Percentiles rank a stretch among this genome's conserved stretches.
phyloP scores from a whole-genome alignment of 2,888 invertebrate genomes.

The Meteorus cinctellus region DNA sequence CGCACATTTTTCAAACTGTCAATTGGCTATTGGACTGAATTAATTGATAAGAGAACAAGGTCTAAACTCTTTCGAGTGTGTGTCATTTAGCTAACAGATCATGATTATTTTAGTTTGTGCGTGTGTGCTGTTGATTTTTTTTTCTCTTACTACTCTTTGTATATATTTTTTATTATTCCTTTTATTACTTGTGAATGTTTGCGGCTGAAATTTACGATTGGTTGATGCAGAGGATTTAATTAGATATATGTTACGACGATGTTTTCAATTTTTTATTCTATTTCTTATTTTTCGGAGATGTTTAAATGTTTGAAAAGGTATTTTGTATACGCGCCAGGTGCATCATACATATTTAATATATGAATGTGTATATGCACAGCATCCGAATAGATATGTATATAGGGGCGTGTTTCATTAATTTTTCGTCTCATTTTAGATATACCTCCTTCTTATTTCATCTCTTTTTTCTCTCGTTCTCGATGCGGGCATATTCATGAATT shows the following conservation, averaged over 20 bases:
- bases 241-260: background rate
- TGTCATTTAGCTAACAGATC: no score
- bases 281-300: background rate
- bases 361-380: background rate
- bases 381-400: no score
- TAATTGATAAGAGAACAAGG: background rate
- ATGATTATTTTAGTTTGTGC: background rate
- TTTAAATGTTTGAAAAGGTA: background rate
- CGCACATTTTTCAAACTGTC: conserved; percentile 53
- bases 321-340: background rate
- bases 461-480: no score
- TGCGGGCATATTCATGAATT: no score
- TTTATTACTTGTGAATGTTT: background rate
- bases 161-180: background rate
- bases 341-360: background rate
- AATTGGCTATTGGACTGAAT: conserved; percentile 43
- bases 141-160: background rate
- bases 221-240: background rate
- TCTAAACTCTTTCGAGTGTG: background rate
- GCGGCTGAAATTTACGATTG: background rate
- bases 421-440: no score
- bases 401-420: no score
- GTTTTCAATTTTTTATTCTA: background rate
- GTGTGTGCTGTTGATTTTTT: background rate
- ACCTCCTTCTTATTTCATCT: no score